Evolutionary conservation across 1,140 invertebrate genomes (phyloP).

Genomic region (Dendroctonus ponderosae): DNA sequence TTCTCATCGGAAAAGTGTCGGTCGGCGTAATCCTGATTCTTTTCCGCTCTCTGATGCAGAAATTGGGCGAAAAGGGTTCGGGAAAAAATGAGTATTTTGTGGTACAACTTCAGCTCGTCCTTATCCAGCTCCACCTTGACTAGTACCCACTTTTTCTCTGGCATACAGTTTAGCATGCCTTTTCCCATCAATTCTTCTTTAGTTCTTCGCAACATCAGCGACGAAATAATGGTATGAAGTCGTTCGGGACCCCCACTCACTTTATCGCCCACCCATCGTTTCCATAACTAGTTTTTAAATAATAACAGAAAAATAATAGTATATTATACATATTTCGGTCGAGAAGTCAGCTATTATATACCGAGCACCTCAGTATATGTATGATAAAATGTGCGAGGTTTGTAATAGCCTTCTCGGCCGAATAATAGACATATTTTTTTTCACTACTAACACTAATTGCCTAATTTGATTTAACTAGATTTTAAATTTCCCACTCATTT

Average conservation of each 20-base stretch:
- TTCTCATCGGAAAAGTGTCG: slow-evolving; percentile 29
- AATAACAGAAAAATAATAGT: too few relatives aligned
- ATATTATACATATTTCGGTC: too few relatives aligned
- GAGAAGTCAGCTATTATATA: too few relatives aligned
- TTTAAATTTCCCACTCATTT: too few relatives aligned
- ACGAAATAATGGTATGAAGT: slow-evolving; percentile 75
- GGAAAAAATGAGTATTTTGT: slow-evolving; percentile 71
- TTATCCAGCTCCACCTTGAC: slow-evolving; percentile 62
- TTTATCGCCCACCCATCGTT: slow-evolving; percentile 75
- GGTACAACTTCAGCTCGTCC: slow-evolving; percentile 75
- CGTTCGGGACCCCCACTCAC: slow-evolving; percentile 68
- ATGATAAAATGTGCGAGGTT: too few relatives aligned
- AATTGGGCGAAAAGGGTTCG: slow-evolving; percentile 73
- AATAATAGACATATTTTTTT: too few relatives aligned
- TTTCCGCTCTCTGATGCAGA: slow-evolving; percentile 70
- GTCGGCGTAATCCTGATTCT: slow-evolving; percentile 52
- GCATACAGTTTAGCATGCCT: slow-evolving; percentile 62
- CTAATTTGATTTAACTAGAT: too few relatives aligned
- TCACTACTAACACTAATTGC: too few relatives aligned
- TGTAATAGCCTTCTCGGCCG: too few relatives aligned
- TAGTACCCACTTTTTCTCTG: slow-evolving; percentile 61
- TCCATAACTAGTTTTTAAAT: slow-evolving; percentile 57
- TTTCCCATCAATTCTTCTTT: slow-evolving; percentile 71
- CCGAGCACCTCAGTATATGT: too few relatives aligned
- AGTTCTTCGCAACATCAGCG: slow-evolving; percentile 78